Evolutionary conservation across 2,888 invertebrate species (phyloP), one percentile per base, ranked within the genome.

Genomic region (Drosophila ezoana): DNA sequence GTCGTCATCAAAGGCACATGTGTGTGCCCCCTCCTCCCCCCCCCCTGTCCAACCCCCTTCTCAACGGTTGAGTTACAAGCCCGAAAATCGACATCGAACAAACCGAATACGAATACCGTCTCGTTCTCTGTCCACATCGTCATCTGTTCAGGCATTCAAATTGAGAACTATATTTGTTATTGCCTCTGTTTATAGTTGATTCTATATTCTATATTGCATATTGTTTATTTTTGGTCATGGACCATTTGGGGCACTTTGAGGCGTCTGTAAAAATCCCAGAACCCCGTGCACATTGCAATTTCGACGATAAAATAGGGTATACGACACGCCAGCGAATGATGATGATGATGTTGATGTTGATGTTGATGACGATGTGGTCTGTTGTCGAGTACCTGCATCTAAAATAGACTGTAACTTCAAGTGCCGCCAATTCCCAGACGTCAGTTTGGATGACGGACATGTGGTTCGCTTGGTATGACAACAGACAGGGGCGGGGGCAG

Each of bases 1-100:
- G 38, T 76, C 80, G 80, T 81, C 80, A 72, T 79, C 76, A 61
- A 63, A 79, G 60, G 58, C 80, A 80, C 81, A 83, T 70, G 81
- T 75, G 82, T 68, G 53, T 52, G 51, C 35, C 28, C 52, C 38
- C 53, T 33, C n/a, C 52, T 18, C 28, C 11, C 49, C 52, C 23
- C 13, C 3, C 9, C 11, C 33, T 3, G 16, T 3, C 20, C 14
- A n/a, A 14, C 35, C 45, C 28, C 18, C 18, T 0, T 4, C 23
- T 1, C n/a, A 33, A 9, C 9, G 28, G 8, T 37, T 14, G 35
- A 9, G 32, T 49, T 3, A 51, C 11, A 32, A 13, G n/a, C 49
- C 35, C 48, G 20, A 44, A 28, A 28, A 28, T 28, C 8, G 8
- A 28, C 28, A 28, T 8, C 28, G 28, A 8, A 28, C 28, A 28